phyloP scores from a whole-genome alignment of 2,888 invertebrate genomes.

The Diarsia rubi region DNA sequence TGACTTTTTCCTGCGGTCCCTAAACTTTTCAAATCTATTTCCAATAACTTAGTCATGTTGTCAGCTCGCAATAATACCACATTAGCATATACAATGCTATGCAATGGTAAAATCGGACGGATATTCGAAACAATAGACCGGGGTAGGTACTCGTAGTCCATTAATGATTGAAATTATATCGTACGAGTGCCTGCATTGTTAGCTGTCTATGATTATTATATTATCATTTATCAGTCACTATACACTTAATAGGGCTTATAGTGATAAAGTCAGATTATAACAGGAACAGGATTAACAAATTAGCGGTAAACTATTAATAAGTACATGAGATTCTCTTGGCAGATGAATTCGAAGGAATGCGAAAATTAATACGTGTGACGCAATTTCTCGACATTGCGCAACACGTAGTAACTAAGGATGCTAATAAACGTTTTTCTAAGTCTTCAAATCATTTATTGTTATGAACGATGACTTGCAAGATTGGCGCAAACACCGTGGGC shows the following conservation, averaged over 20 bases:
- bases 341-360: neutral
- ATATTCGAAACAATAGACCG: neutral
- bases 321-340: slow-evolving; percentile 3
- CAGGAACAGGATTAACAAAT: slow-evolving; percentile 11
- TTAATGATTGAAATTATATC: slow-evolving; percentile 50
- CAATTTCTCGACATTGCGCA: slow-evolving; percentile 3
- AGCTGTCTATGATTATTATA: slow-evolving; percentile 16
- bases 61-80: too few species aligned
- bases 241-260: slow-evolving; percentile 22
- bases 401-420: neutral
- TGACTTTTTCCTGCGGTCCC: too few species aligned
- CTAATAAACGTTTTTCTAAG: slow-evolving; percentile 8
- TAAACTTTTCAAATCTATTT: neutral
- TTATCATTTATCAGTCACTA: slow-evolving; percentile 37
- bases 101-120: neutral
- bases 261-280: slow-evolving; percentile 33
- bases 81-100: neutral
- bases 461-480: slow-evolving; percentile 25
- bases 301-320: slow-evolving; percentile 1
- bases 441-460: slow-evolving; percentile 15
- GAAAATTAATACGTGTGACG: slow-evolving; percentile 1
- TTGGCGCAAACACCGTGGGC: neutral
- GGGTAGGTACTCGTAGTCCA: neutral
- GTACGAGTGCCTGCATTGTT: slow-evolving; percentile 9
- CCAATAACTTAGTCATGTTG: neutral